These are phyloP conservation scores for Andrena bicolor DNA, from an alignment of 2,888 invertebrate species.

Conservation along the genomic window DNA sequence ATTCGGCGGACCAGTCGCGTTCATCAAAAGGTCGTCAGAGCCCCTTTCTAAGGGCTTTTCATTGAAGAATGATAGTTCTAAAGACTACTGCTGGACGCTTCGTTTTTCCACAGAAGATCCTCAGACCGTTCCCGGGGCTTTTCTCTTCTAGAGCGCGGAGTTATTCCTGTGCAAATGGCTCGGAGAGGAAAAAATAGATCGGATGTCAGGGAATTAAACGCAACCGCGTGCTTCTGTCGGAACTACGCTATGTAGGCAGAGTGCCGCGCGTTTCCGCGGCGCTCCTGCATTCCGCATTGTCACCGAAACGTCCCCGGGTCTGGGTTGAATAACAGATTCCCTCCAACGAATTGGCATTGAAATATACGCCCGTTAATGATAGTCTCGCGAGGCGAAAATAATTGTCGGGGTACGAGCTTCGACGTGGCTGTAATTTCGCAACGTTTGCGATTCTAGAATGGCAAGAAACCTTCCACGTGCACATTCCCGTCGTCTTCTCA, in stretches of 20 bases:
- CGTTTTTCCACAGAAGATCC: not conserved
- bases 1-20: not conserved
- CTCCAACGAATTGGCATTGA: slow-evolving; percentile 25
- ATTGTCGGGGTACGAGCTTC: slow-evolving; percentile 1
- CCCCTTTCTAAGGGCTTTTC: not conserved
- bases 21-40: not conserved
- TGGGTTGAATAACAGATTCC: slow-evolving; percentile 31
- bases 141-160: not conserved
- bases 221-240: slow-evolving; percentile 23
- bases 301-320: slow-evolving; percentile 18
- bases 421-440: not conserved
- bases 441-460: not conserved
- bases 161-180: not conserved
- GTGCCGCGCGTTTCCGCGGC: slow-evolving; percentile 8
- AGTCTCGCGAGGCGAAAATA: slow-evolving; percentile 22
- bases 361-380: slow-evolving; percentile 20
- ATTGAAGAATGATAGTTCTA: not conserved
- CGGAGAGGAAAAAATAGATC: slow-evolving; percentile 44
- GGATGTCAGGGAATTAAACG: slow-evolving; percentile 49
- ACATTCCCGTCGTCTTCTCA: too few relatives aligned
- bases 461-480: not conserved
- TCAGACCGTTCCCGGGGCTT: not conserved
- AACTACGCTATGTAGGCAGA: slow-evolving; percentile 20
- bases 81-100: not conserved
- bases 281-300: slow-evolving; percentile 27